Conservation (phyloP, 2,113 vertebrate species). For the Triplophysa tibetana region DNA sequence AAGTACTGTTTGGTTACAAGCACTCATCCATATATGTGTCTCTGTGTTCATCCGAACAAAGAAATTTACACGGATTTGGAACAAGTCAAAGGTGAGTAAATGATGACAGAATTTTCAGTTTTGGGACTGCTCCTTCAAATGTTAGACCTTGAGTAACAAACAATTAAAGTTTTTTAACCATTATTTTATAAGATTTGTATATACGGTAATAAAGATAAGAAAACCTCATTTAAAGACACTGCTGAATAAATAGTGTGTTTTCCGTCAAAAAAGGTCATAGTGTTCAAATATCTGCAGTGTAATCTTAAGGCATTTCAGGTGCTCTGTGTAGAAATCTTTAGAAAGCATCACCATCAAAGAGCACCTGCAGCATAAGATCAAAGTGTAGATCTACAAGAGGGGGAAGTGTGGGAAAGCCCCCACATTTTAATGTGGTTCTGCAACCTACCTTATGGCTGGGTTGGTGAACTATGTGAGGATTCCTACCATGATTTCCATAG, state of each 20-base stretch:
- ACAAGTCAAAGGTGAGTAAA: too few relatives aligned
- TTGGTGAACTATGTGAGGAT: conserved; percentile 25
- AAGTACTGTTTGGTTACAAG: too few relatives aligned
- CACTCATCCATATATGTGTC: too few relatives aligned
- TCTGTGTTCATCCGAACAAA: too few relatives aligned
- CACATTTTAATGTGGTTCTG: conserved; percentile 39
- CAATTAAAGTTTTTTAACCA: background rate
- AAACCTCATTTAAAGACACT: too few relatives aligned
- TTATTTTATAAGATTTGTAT: background rate
- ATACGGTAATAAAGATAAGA: too few relatives aligned
- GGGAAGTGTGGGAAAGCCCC: background rate
- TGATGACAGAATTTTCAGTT: too few relatives aligned
- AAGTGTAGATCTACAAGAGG: background rate
- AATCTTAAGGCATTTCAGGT: background rate
- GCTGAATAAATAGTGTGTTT: too few relatives aligned
- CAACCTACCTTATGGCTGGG: background rate
- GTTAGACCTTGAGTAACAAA: too few relatives aligned
- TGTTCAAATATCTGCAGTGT: background rate
- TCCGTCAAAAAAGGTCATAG: too few relatives aligned
- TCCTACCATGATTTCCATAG: conserved; percentile 21
- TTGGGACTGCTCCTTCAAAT: too few relatives aligned
- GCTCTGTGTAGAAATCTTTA: background rate
- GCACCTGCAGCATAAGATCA: conserved; percentile 8
- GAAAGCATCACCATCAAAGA: background rate
- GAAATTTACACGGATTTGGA: too few relatives aligned